phyloP scores from a whole-genome alignment of 2,888 invertebrate genomes.

The Metellina segmentata region DNA sequence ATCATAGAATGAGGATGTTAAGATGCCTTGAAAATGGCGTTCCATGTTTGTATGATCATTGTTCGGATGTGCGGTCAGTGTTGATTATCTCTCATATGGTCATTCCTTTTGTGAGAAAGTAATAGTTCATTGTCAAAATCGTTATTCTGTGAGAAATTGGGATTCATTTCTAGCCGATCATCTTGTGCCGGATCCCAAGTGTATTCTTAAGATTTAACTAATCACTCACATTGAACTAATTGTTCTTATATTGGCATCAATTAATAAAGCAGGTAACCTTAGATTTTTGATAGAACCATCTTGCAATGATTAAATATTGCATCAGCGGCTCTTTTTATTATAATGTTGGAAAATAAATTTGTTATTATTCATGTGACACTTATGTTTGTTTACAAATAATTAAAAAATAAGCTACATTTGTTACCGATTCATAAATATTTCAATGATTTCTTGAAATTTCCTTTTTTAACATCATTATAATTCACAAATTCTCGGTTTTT shows the following conservation, averaged over 20 bases:
- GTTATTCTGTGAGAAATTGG: background rate
- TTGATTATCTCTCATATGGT: constrained; percentile 42
- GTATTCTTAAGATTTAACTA: constrained; percentile 61
- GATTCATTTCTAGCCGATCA: background rate
- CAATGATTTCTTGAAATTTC: constrained; percentile 4
- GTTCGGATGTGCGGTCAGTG: constrained; percentile 70
- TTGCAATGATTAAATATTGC: background rate
- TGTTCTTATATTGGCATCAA: constrained; percentile 75
- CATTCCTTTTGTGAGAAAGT: constrained; percentile 37
- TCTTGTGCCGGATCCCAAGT: background rate
- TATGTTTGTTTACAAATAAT: constrained; percentile 73
- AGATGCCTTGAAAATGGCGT: constrained; percentile 76
- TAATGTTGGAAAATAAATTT: background rate
- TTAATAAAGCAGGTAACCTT: constrained; percentile 66
- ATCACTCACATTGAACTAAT: constrained; percentile 74
- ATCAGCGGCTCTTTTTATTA: background rate
- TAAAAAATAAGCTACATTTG: constrained; percentile 55
- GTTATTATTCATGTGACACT: constrained; percentile 37
- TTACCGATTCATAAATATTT: constrained; percentile 1
- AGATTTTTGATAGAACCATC: background rate
- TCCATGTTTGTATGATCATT: constrained; percentile 75
- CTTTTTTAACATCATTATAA: background rate
- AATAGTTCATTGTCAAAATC: constrained; percentile 16
- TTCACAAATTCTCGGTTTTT: background rate
- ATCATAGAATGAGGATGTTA: constrained; percentile 75